These are phyloP conservation scores for Ctenoplectra terminalis DNA, from an alignment of 1,140 invertebrate species.

Conservation along the genomic window DNA sequence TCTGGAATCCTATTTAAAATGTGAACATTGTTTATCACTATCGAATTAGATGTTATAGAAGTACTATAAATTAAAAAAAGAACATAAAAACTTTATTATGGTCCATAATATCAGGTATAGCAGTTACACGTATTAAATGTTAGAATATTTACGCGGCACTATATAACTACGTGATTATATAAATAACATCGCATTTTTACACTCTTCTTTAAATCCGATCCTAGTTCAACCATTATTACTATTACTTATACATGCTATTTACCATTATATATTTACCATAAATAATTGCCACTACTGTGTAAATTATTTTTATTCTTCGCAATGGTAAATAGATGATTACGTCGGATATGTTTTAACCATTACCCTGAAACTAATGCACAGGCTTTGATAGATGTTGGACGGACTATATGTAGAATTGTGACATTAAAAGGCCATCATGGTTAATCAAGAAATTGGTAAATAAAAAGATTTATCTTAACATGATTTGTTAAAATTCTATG, in stretches of 20 bases:
- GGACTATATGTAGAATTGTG: conserved; percentile 61
- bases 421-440: conserved; percentile 26
- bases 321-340: neutral
- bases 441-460: conserved; percentile 38
- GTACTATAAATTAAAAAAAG: conserved; percentile 52
- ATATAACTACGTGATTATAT: conserved; percentile 41
- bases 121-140: conserved; percentile 60
- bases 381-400: conserved; percentile 58
- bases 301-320: neutral
- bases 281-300: neutral
- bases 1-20: too few species aligned
- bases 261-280: too few species aligned
- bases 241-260: neutral
- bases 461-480: conserved; percentile 39
- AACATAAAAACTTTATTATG: conserved; percentile 78
- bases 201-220: neutral
- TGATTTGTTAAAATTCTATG: conserved; percentile 59
- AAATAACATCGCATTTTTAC: conserved; percentile 34
- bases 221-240: neutral
- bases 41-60: neutral
- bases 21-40: conserved; percentile 1
- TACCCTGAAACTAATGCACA: conserved; percentile 25
- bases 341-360: neutral
- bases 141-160: conserved; percentile 49
- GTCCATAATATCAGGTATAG: conserved; percentile 69